Conservation (phyloP, 2,888 invertebrate genomes). For the Noctua janthe region DNA sequence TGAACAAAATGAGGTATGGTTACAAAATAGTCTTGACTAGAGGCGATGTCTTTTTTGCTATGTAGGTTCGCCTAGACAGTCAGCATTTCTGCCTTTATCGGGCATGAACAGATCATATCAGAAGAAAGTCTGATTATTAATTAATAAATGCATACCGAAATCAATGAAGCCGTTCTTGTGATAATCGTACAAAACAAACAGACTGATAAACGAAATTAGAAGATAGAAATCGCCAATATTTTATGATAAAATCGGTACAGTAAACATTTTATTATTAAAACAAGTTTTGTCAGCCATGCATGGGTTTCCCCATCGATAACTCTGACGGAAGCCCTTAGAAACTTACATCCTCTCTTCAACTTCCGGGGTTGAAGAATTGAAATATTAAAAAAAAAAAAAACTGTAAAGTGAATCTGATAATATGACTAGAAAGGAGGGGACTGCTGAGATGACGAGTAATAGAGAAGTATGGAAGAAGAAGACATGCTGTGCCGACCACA, state of each 20-base stretch:
- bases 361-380: too few relatives aligned
- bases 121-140: background rate
- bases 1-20: slow-evolving; percentile 40
- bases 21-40: background rate
- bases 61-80: background rate
- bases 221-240: slow-evolving; percentile 30
- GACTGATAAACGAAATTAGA: slow-evolving; percentile 25
- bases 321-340: background rate
- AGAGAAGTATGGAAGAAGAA: background rate
- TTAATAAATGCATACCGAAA: slow-evolving; percentile 11
- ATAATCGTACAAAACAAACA: slow-evolving; percentile 24
- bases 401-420: background rate
- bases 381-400: background rate
- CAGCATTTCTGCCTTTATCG: background rate
- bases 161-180: slow-evolving; percentile 45
- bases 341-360: background rate
- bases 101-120: slow-evolving; percentile 1
- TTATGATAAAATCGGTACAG: slow-evolving; percentile 9
- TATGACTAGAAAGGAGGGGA: background rate
- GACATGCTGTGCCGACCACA: background rate
- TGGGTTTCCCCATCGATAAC: background rate
- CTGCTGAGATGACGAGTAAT: background rate
- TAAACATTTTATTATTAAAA: background rate
- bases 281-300: background rate
- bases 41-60: background rate